Evolutionary conservation across 2,888 invertebrate species (phyloP), one percentile per base, ranked within the genome.

Genomic region (Calephelis perditalis): DNA sequence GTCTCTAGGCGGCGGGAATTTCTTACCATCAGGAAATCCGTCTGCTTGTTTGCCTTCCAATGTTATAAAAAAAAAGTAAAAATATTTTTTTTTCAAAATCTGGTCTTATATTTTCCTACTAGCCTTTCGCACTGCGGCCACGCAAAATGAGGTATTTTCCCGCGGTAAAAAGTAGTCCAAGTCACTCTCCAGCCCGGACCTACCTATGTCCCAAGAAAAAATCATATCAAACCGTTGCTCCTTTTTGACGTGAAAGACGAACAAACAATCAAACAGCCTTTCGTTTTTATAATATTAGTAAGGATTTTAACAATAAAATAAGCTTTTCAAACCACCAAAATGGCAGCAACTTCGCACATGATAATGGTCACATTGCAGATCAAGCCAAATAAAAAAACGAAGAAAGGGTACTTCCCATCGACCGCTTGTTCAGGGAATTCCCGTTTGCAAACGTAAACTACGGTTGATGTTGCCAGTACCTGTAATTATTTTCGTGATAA

Each of bases 151-250:
- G 45, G 12, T 46, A n/a, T 45, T 45, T n/a, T 45, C 45, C 45
- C 11, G 45, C n/a, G 11, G 45, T 45, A 44, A 44, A 44, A 45
- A 45, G 45, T 45, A 45, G 45, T 5, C 45, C 11, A 45, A 45
- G 11, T 45, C 61, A 61, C 61, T 61, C 57, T 58, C 40, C 54
- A 55, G 47, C 43, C 56, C 15, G 15, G 15, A 60, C 62, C 66
- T 56, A 47, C 63, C 55, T 61, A 56, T 56, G 57, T 57, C 56
- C 55, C 61, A 49, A 62, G 49, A 59, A 49, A 59, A 61, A 61
- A 46, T 45, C 9, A 45, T 45, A 45, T 45, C 45, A 45, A 45
- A 11, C 45, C 45, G 45, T 45, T 45, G 15, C 15, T 15, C 15
- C 15, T 1, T 15, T 15, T 15, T 15, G 15, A 15, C 15, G 15